Conservation (phyloP, 2,797 vertebrate species). For the Semotilus atromaculatus region DNA sequence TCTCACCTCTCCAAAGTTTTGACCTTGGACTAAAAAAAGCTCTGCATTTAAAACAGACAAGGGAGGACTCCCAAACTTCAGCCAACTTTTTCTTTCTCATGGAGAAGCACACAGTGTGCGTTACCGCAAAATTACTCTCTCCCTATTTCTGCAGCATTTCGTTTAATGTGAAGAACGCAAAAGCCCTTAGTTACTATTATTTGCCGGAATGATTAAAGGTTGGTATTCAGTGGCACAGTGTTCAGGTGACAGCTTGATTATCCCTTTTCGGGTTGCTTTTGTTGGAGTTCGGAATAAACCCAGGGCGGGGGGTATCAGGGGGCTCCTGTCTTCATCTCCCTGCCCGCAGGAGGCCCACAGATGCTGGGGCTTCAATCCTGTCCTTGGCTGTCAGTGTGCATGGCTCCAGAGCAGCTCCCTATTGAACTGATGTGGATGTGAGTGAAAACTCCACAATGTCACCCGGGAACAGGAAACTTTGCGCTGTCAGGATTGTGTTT, state of each 20-base stretch:
- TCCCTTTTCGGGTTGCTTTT: conserved; percentile 66
- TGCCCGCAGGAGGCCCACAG: conserved; percentile 65
- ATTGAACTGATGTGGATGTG: conserved; percentile 34
- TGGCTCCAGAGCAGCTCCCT: conserved; percentile 59
- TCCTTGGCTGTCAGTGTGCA: conserved; percentile 70
- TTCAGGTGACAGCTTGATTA: conserved; percentile 75
- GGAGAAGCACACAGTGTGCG: not conserved
- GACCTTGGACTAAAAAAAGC: conserved; percentile 60
- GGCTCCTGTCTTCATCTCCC: conserved; percentile 70
- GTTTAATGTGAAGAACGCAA: conserved; percentile 21
- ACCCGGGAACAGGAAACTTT: conserved; percentile 28
- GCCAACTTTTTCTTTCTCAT: not conserved
- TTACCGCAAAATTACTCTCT: conserved; percentile 47
- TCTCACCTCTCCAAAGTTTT: conserved; percentile 56
- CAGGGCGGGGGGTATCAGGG: conserved; percentile 52
- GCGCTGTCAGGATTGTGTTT: conserved; percentile 34
- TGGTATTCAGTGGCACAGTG: conserved; percentile 65
- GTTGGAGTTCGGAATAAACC: conserved; percentile 70
- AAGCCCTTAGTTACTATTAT: conserved; percentile 47
- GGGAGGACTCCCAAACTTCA: conserved; percentile 31
- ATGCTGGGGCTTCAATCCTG: conserved; percentile 66
- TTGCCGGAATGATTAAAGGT: conserved; percentile 63
- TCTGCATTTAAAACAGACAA: conserved; percentile 33
- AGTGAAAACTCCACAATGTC: conserved; percentile 28
- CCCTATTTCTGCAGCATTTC: conserved; percentile 28